Base-by-base conservation (phyloP, 2,113 vertebrate species). In the Mastomys coucha region DNA sequence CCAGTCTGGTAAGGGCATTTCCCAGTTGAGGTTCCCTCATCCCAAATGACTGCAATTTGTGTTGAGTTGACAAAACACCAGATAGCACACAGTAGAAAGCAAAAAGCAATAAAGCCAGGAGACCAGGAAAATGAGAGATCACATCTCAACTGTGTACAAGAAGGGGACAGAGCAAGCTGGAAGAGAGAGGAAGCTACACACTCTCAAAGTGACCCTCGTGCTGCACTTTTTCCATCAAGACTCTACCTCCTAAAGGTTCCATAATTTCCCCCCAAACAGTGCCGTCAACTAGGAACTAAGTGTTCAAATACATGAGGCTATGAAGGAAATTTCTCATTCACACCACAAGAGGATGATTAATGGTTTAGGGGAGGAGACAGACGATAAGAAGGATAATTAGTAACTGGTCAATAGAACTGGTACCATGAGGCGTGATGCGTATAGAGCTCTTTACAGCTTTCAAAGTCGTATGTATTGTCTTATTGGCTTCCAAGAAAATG, bases 381-480 rank as follows among this genome's bases (percentile, higher is more conserved):
- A 75, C 12, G 19, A 14, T 33, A 1, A 91, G 39, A 69, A 90
- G 22, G 39, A 2, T 11, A 9, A 20, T 13, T 20, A 42, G n/a
- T 0, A 9, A n/a, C 20, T 45, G 26, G 4, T 20, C 31, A 26
- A 2, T 4, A 8, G 51, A 78, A 26, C 1, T 33, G 69, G 13
- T 1, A 20, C 69, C 67, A 19, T 67, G 5, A 56, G 5, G 31
- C 12, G 13, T 28, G 67, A 7, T 20, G 3, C 36, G 51, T 82
- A 87, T 16, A 31, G n/a, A 80, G 49, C 16, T 36, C 53, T 60
- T 80, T 14, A 19, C 0, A 39, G 17, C 39, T 78, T 89, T 56
- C 28, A 33, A 42, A 63, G 31, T n/a, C 51, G 0, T 36, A 1
- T 39, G 20, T 51, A 20, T 42, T 7, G 36, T 33, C 60, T 85